Conservation (phyloP, 2,888 invertebrate species). For the Lochmaea crataegi region DNA sequence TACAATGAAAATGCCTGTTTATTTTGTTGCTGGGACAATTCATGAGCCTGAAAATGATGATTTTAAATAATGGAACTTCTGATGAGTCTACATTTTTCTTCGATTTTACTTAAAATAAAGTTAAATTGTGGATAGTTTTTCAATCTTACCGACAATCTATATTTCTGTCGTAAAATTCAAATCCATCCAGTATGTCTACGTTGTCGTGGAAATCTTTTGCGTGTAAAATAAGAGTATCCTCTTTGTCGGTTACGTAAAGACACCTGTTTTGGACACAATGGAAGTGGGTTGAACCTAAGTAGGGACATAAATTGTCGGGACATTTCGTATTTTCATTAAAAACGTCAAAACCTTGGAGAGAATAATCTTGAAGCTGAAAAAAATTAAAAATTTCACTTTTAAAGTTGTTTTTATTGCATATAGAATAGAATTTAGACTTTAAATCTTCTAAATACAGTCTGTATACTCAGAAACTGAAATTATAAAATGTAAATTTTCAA, state of each 20-base stretch:
- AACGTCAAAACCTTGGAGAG: slow-evolving; percentile 73
- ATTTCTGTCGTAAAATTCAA: slow-evolving; percentile 83
- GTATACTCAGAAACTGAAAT: too few relatives aligned
- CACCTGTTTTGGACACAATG: slow-evolving; percentile 88
- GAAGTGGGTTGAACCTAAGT: slow-evolving; percentile 78
- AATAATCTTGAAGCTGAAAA: slow-evolving; percentile 67
- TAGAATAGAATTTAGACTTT: too few relatives aligned
- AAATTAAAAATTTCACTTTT: slow-evolving; percentile 14
- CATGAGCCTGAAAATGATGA: slow-evolving; percentile 57
- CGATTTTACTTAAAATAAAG: not conserved
- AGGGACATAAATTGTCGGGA: slow-evolving; percentile 80
- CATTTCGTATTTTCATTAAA: slow-evolving; percentile 74
- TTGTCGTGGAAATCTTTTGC: slow-evolving; percentile 88
- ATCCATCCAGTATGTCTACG: slow-evolving; percentile 84
- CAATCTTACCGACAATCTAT: slow-evolving; percentile 77
- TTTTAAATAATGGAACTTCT: not conserved
- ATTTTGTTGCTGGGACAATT: slow-evolving; percentile 77
- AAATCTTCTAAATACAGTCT: too few relatives aligned
- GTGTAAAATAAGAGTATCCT: slow-evolving; percentile 83
- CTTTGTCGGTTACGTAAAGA: slow-evolving; percentile 84
- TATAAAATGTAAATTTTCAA: too few relatives aligned
- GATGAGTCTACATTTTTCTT: not conserved
- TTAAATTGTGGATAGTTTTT: not conserved
- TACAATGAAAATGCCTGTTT: slow-evolving; percentile 83
- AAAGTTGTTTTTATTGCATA: too few relatives aligned